Base-by-base conservation (phyloP, 2,797 vertebrate genomes). In the Orestias chungarensis region DNA sequence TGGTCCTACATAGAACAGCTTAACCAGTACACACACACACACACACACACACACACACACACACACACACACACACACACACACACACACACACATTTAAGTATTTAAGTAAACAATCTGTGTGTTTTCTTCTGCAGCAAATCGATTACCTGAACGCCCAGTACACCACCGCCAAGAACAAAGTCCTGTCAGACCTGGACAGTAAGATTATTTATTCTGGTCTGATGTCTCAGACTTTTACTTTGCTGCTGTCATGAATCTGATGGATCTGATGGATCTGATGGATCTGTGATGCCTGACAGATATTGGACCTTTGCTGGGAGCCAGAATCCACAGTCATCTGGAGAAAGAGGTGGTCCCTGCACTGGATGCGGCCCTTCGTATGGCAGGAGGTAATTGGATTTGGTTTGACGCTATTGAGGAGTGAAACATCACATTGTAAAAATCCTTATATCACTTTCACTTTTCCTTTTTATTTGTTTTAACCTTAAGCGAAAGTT, bases 131-230 rank as follows among this genome's bases (percentile, higher is more conserved):
- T 33, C 82, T 89, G 76, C 90, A 99, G 97, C 97, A 99, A 99
- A 94, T 99, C 20, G 91, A 96, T 7, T 97, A 97, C 82, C 77
- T 98, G 81, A 90, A 96, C 72, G 91, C 80, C 12, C 96, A 99
- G 83, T 99, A 96, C 89, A 95, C 93, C 76, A 95, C 92, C 52
- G 95, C 97, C 57, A 99, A 97, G 93, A 94, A 96, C 87, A 97
- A 93, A 92, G 96, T 95, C 47, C 91, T 99, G 64, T 95, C 94
- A 20, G 96, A 99, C 82, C 91, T 99, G 50, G 95, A 97, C 83
- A 95, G 97, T 99, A 91, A 97, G 97, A 71, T 47, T 49, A 46
- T 8, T 15, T 12, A 54, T 68, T 15, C 25, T 52, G 9, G 1
- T 54, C 9, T 18, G 42, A 54, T 42, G 2, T 68, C 33, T 47